Evolutionary conservation across 1,140 invertebrate species (phyloP), one percentile per base, ranked within the genome.

Genomic region (Bombus turneri): DNA sequence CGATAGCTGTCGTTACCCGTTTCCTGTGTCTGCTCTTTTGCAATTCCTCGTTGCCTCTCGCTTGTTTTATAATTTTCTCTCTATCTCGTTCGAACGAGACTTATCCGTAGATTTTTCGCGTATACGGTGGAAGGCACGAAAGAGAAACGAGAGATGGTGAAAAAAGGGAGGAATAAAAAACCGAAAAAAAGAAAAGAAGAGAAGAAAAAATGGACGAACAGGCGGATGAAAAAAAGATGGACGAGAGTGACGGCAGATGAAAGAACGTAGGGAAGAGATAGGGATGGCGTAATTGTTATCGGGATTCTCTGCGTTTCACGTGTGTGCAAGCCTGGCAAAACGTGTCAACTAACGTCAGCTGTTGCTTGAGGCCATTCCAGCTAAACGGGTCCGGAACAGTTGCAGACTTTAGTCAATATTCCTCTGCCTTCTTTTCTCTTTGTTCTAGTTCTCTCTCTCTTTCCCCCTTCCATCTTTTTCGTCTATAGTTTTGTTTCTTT

Each of bases 301-400:
- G 88, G 88, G 59, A 81, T 81, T 90, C 81, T 72, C 85, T 86
- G 83, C 85, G 83, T 85, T 64, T 87, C 53, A 31, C 66, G 68
- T 77, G 85, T 78, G 81, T 87, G 71, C 81, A 80, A 87, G 88
- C 89, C 85, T 90, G 89, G 82, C 80, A 88, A 81, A 89, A 85
- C 69, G 91, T 92, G 91, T 93, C 90, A 92, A 94, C 94, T 94
- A 94, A 94, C 94, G 93, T 94, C 94, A 91, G 93, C 93, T 93
- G 94, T 94, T 93, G 93, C 93, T 94, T 94, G 94, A 92, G 94
- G 94, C 94, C 94, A 94, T 94, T 94, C 94, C 93, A 94, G 93
- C 94, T 94, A 90, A 90, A 90, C 90, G 90, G 88, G 89, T 88
- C 89, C 88, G 88, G 87, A 89, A 89, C 69, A 86, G 77, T 89